A percentile compares a stretch with the other conserved stretches of the same genome.
These are phyloP conservation scores for Aurelia sp. DNA, from an alignment of 30 jellyfish, hydroid and myxozoan genomes.

Conservation along the genomic window DNA sequence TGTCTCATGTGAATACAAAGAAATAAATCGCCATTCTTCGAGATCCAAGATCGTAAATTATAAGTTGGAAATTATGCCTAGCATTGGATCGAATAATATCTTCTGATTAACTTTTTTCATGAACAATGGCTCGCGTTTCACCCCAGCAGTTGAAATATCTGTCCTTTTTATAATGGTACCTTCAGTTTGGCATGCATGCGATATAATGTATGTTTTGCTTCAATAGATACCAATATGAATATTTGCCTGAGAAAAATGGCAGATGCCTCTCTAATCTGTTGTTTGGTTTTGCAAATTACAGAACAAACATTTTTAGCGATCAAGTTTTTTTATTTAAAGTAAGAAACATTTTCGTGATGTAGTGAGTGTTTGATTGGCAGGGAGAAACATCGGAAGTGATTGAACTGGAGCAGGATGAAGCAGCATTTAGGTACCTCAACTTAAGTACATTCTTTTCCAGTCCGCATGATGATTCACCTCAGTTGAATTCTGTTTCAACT, in stretches of 20 bases:
- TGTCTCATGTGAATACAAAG: no score
- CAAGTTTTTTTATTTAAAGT: background rate
- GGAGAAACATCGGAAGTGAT: constrained; percentile 79
- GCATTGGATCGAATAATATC: no score
- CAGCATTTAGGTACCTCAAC: constrained; percentile 88
- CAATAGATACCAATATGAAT: constrained; percentile 50
- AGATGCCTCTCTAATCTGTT: constrained; percentile 31
- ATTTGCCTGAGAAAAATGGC: constrained; percentile 70
- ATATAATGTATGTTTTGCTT: constrained; percentile 21
- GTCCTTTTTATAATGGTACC: constrained; percentile 11
- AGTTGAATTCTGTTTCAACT: no score
- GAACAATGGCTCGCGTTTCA: no score
- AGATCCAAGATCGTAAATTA: no score
- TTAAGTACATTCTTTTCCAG: no score
- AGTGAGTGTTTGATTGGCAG: background rate
- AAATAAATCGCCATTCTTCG: no score
- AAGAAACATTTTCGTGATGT: no score
- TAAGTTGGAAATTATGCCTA: no score
- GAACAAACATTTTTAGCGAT: background rate
- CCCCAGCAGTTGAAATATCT: no score
- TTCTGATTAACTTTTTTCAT: no score
- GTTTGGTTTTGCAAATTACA: constrained; percentile 68
- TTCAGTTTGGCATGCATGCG: constrained; percentile 56
- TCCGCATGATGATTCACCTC: no score
- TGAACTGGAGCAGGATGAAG: constrained; percentile 95